A percentile compares a stretch with the other conserved stretches of the same genome.
Evolutionary conservation across 2,888 invertebrate genomes (phyloP).

Genomic region (Aelia acuminata): DNA sequence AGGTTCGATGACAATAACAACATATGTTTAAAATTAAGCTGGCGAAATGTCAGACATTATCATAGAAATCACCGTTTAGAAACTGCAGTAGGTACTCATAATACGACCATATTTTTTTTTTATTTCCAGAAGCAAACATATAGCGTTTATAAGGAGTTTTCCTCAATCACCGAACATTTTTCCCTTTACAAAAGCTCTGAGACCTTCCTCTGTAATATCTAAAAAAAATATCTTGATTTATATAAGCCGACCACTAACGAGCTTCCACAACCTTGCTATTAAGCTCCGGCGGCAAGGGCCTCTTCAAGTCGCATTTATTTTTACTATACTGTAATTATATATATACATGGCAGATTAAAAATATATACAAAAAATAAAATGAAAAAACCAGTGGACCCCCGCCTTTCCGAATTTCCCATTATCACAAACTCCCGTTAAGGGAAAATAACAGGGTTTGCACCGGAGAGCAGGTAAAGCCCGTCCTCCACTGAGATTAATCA

Average conservation of each 20-base stretch:
- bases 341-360: conserved; percentile 17
- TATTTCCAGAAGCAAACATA: too few species aligned
- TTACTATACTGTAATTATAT: conserved; percentile 45
- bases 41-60: too few species aligned
- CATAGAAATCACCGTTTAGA: too few species aligned
- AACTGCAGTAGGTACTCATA: too few species aligned
- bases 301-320: conserved; percentile 25
- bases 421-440: conserved; percentile 48
- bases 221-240: neutral
- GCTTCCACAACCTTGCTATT: conserved; percentile 36
- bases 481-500: conserved; percentile 39
- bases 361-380: conserved; percentile 44
- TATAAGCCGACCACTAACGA: conserved; percentile 1
- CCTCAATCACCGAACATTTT: neutral
- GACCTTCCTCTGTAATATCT: neutral
- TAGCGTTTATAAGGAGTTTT: too few species aligned
- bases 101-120: too few species aligned
- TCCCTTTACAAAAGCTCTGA: neutral
- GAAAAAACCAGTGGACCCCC: conserved; percentile 26
- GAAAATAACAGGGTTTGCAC: conserved; percentile 39
- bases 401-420: conserved; percentile 39
- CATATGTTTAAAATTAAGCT: too few species aligned
- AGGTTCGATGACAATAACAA: too few species aligned
- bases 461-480: conserved; percentile 48
- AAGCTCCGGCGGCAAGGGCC: neutral